Base-by-base conservation (phyloP, 2,797 vertebrate genomes). In the Characodon lateralis region DNA sequence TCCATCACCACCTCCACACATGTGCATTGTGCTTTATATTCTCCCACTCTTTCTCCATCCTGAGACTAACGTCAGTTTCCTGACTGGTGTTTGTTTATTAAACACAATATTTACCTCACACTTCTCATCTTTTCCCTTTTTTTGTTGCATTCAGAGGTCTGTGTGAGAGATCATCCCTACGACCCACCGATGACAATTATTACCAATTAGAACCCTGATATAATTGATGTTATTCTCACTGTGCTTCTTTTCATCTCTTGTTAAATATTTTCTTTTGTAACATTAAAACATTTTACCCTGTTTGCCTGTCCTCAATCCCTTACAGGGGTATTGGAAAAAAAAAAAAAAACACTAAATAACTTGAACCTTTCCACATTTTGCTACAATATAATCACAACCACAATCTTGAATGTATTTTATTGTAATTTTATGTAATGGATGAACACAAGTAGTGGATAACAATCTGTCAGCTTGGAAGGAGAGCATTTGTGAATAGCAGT, bases 71-170 rank as follows among this genome's bases (percentile, higher is more conserved):
- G 96, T 98, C 97, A 97, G 97, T 97, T 96, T 94, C 95, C 93
- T 95, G 96, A 96, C 97, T 97, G 97, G 97, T 97, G 95, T 97
- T 96, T 98, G 96, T 97, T 97, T 96, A 98, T 98, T 98, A 98
- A 99, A 98, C 96, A 96, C 95, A 93, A 96, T 97, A 97, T 97
- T 96, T 98, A 97, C 97, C 97, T 97, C 96, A 96, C 82, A 86
- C 53, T 84, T 78, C 79, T 91, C 63, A 92, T 75, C 39, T 90
- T 85, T 88, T 84, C 71, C 63, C 76, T 91, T 89, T 87, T 84
- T 90, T 68, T 86, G 13, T 69, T 74, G 12, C 10, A n/a, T 35
- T 50, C 1, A 59, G 46, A 31, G 13, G 13, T 73, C 46, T 72
- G 41, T 63, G 14, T 80, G 51, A 78, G 41, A 83, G 51, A 66